These are phyloP conservation scores for Muscidifurax raptorellus DNA, from an alignment of 1,140 invertebrate genomes.

Conservation along the genomic window DNA sequence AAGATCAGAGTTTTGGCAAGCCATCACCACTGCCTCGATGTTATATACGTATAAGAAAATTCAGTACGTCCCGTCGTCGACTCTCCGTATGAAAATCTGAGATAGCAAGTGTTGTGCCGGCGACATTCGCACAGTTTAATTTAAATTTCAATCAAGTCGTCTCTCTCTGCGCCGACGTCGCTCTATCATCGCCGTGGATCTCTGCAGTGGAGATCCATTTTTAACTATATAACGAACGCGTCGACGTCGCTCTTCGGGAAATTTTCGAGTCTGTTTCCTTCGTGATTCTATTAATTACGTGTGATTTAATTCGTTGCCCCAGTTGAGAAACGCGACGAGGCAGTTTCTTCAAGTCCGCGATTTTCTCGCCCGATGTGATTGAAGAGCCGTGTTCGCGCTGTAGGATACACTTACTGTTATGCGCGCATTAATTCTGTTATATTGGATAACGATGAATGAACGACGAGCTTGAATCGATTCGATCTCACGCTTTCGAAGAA, in stretches of 20 bases:
- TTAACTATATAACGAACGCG: slow-evolving; percentile 33
- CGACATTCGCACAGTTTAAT: slow-evolving; percentile 10
- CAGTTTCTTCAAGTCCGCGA: neutral
- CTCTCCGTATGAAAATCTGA: neutral
- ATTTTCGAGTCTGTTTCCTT: neutral
- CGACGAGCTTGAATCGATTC: neutral
- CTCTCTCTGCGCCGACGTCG: neutral
- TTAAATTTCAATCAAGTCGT: slow-evolving; percentile 48
- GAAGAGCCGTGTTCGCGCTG: too few species aligned
- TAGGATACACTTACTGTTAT: too few species aligned
- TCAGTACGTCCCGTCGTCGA: neutral
- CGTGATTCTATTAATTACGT: neutral
- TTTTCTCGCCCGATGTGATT: neutral
- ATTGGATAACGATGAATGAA: neutral
- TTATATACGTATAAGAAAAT: neutral
- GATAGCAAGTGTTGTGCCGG: neutral
- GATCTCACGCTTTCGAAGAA: neutral
- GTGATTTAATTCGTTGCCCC: neutral
- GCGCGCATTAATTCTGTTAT: neutral
- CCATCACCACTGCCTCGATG: neutral
- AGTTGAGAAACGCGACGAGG: neutral
- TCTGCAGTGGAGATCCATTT: slow-evolving; percentile 6
- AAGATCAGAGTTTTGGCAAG: neutral
- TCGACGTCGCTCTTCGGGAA: slow-evolving; percentile 22
- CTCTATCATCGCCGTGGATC: neutral